Evolutionary conservation across 2,797 vertebrate genomes (phyloP).

Genomic region (Anguilla megastoma): DNA sequence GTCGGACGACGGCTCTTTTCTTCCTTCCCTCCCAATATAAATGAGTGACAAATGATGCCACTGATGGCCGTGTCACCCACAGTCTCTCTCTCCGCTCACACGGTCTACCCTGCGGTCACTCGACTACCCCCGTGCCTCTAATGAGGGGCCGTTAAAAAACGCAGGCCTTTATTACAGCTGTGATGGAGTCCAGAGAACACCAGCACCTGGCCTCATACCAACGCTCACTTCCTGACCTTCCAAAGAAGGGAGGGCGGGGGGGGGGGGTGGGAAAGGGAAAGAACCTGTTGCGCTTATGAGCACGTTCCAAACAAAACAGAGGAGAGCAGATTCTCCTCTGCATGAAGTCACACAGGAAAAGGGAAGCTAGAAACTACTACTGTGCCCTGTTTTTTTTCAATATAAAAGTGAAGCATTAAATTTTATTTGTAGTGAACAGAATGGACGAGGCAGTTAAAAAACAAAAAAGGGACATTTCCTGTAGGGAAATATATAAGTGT

Average conservation of each 20-base stretch:
- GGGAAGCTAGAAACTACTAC: background rate
- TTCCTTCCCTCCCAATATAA: slow-evolving; percentile 28
- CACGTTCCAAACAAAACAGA: slow-evolving; percentile 27
- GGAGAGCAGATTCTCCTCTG: background rate
- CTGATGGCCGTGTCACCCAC: background rate
- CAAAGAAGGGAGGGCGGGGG: too few relatives aligned
- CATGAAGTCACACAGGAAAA: slow-evolving; percentile 21
- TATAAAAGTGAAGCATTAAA: slow-evolving; percentile 13
- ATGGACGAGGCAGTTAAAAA: background rate
- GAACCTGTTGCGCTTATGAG: slow-evolving; percentile 26
- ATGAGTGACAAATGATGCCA: background rate
- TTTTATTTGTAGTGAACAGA: background rate
- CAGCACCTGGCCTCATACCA: slow-evolving; percentile 27
- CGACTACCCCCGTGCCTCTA: slow-evolving; percentile 20
- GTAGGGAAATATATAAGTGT: background rate
- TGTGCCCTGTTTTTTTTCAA: background rate
- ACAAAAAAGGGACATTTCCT: background rate
- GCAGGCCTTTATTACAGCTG: slow-evolving; percentile 22
- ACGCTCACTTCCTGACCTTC: slow-evolving; percentile 27
- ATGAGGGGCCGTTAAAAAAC: background rate
- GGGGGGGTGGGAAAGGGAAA: background rate
- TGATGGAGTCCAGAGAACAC: slow-evolving; percentile 33
- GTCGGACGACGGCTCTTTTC: slow-evolving; percentile 30
- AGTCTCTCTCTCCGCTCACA: background rate
- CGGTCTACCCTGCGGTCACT: slow-evolving; percentile 17